These are phyloP conservation scores for Ridgeia piscesae DNA, from an alignment of 1,140 invertebrate genomes.

Conservation along the genomic window DNA sequence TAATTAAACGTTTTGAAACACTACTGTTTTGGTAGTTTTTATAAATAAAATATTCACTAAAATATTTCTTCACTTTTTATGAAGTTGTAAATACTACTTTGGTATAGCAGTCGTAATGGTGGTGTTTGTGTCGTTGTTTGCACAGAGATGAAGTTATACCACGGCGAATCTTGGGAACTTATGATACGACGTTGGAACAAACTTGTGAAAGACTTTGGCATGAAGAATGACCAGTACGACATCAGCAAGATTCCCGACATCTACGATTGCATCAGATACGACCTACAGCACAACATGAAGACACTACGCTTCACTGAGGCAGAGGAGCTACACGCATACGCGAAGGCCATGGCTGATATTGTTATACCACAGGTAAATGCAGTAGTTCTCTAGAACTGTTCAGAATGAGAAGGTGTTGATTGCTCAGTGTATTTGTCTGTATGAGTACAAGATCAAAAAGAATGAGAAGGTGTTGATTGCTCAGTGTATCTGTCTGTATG, in stretches of 20 bases:
- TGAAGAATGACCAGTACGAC: constrained; percentile 85
- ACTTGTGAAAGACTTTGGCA: constrained; percentile 97
- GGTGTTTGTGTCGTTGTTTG: not conserved
- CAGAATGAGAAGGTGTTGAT: not conserved
- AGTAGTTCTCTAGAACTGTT: not conserved
- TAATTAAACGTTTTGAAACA: not conserved
- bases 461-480: not conserved
- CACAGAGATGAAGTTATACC: constrained; percentile 71
- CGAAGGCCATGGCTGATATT: constrained; percentile 95
- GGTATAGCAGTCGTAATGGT: not conserved
- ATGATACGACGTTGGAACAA: constrained; percentile 98
- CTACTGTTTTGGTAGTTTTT: not conserved
- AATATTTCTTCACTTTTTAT: not conserved
- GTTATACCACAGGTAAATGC: constrained; percentile 89
- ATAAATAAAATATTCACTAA: not conserved
- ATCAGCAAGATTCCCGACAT: constrained; percentile 99
- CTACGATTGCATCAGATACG: constrained; percentile 98
- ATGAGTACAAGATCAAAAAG: not conserved
- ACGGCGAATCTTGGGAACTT: constrained; percentile 98
- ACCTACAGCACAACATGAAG: constrained; percentile 96
- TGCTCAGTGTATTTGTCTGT: not conserved
- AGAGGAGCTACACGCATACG: constrained; percentile 91
- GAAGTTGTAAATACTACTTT: not conserved
- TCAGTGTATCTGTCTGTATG: constrained; percentile 62
- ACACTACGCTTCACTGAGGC: constrained; percentile 90